phyloP scores from a whole-genome alignment of 2,113 vertebrate species.

The crab-eating macaque (Macaca fascicularis) region T2T-MFA8v1.1 NC_088395.1:30462501-30463000 shows the following conservation, averaged over 20 bases:
- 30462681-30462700: background rate
- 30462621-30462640: background rate
- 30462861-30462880: background rate
- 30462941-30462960: background rate
- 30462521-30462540: background rate
- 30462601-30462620: background rate
- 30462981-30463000: background rate
- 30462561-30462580: background rate
- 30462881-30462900: background rate
- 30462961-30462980: background rate
- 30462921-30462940: background rate
- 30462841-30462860: background rate
- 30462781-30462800: background rate
- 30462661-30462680: background rate
- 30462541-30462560: background rate
- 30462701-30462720: background rate
- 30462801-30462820: background rate
- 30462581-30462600: background rate
- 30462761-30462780: background rate
- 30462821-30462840: conserved; percentile 1
- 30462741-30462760: background rate
- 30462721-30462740: background rate
- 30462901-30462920: background rate
- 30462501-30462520: background rate
- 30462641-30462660: background rate